phyloP scores from a whole-genome alignment of 2,888 invertebrate species.

The Matsumyia berberina region DNA sequence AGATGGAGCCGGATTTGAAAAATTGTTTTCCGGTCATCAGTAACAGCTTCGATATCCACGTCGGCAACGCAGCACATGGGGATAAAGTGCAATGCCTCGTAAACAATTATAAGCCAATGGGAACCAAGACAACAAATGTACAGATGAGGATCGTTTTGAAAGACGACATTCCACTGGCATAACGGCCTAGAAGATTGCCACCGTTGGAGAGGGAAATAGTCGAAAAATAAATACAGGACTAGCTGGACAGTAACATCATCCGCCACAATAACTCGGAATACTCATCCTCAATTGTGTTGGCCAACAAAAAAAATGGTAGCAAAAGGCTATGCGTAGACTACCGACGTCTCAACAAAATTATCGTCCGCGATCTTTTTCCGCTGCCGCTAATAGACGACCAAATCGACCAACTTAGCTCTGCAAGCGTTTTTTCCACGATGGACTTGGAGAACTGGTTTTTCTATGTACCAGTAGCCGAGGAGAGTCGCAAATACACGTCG shows the following conservation, averaged over 20 bases:
- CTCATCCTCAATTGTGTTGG: conserved; percentile 77
- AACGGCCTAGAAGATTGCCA: not conserved
- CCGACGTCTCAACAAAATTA: conserved; percentile 57
- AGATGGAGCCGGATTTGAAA: not conserved
- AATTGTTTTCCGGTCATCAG: not conserved
- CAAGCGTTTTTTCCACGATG: conserved; percentile 77
- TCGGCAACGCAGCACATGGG: not conserved
- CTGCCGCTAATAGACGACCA: conserved; percentile 78
- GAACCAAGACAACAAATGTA: not conserved
- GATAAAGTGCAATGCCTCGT: not conserved
- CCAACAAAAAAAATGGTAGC: conserved; percentile 76
- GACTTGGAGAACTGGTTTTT: conserved; percentile 80
- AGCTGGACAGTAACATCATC: conserved; percentile 33
- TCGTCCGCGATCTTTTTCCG: conserved; percentile 74
- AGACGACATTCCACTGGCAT: not conserved
- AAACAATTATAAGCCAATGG: not conserved
- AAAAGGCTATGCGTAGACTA: conserved; percentile 76
- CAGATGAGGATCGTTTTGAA: conserved; percentile 3
- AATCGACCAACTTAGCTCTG: conserved; percentile 77
- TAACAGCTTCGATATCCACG: not conserved
- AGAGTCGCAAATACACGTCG: conserved; percentile 2
- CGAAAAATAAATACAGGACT: not conserved
- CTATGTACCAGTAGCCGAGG: conserved; percentile 78
- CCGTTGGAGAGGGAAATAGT: conserved; percentile 4
- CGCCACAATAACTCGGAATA: conserved; percentile 68